Evolutionary conservation across 2,797 vertebrate species (phyloP).

Genomic region (Podarcis siculus): DNA sequence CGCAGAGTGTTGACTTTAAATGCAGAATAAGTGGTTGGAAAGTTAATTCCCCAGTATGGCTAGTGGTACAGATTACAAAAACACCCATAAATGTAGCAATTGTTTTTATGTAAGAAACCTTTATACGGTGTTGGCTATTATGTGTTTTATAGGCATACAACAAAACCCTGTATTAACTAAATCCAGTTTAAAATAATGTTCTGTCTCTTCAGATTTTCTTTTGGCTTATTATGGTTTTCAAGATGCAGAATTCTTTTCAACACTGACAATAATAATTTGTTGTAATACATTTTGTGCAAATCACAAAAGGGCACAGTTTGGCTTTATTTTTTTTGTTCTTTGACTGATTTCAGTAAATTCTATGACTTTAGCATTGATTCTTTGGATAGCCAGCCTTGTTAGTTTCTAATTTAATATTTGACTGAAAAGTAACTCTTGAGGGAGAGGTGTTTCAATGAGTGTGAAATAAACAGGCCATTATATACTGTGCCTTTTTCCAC

Average conservation of each 20-base stretch:
- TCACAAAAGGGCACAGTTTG: neutral
- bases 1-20: neutral
- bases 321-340: constrained; percentile 20
- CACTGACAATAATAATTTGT: constrained; percentile 30
- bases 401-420: neutral
- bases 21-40: constrained; percentile 34
- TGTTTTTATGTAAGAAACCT: constrained; percentile 11
- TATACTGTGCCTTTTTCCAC: constrained; percentile 25
- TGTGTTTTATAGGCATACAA: constrained; percentile 15
- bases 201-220: constrained; percentile 16
- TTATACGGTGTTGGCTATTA: constrained; percentile 11
- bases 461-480: constrained; percentile 27
- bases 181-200: constrained; percentile 12
- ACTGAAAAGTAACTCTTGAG: constrained; percentile 10
- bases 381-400: constrained; percentile 32
- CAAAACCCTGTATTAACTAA: constrained; percentile 11
- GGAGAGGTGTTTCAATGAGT: constrained; percentile 25
- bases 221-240: constrained; percentile 21
- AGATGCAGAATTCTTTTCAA: neutral
- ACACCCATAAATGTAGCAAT: constrained; percentile 23
- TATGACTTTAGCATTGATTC: neutral
- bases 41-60: constrained; percentile 27
- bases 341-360: constrained; percentile 15
- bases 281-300: neutral
- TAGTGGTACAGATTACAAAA: constrained; percentile 28